Evolutionary conservation across 2,888 invertebrate species (phyloP), one percentile per base, ranked within the genome.

Genomic region (Megamerina dolium): DNA sequence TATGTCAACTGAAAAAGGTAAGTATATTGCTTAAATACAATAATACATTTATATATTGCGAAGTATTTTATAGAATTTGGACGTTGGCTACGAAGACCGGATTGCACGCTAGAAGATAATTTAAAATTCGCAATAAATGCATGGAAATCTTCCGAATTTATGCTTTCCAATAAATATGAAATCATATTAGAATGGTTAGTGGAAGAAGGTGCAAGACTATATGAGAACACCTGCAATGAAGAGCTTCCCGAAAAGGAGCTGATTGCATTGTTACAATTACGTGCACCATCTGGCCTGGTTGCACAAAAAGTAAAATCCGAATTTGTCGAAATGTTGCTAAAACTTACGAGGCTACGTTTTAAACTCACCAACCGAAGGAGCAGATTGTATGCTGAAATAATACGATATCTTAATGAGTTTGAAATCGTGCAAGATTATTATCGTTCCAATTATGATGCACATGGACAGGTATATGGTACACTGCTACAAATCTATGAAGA

Each of bases 91-190:
- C 50, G 55, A 6, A 58, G 70, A 3, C 31, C 52, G 2, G 58
- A 58, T 23, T 64, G 64, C 34, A 32, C 57, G 0, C 67, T 62
- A 23, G 41, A 50, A 3, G 59, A 63, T 37, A 67, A 63, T 39
- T 37, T 71, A 2, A 55, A 56, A 21, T 71, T 72, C 43, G 67
- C 63, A 0, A 54, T 67, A 3, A 68, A 65, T 50, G 61, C 65
- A 8, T 72, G 70, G 67, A 64, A 65, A 45, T 68, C 71, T 0
- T 52, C 61, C 0, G 70, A 72, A 37, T 65, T 71, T 23, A 51
- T 55, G 1, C 50, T 66, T 23, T 40, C 57, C 9, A 57, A 51
- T 26, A 72, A 72, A 56, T 64, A 69, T 38, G 68, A 72, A 46
- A 51, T 61, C 5, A 50, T 69, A 5, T 46, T 66, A 3, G 44